phyloP scores from a whole-genome alignment of 2,113 vertebrate genomes.

The Corythornis cristatus region DNA sequence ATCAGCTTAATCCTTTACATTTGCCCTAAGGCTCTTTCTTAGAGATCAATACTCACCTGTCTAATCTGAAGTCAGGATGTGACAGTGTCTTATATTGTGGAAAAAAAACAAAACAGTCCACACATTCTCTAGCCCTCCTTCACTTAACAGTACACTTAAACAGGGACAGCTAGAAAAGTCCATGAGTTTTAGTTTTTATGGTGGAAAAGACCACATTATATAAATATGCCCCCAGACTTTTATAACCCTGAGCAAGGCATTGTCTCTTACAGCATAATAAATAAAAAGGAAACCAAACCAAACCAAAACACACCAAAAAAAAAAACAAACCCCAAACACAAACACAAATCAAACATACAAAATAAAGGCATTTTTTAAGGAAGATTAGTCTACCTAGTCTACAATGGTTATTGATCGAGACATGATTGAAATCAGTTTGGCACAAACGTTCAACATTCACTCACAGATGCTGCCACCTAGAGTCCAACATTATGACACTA shows the following conservation, averaged over 20 bases:
- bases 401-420: background rate
- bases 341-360: too few species aligned
- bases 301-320: background rate
- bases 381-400: background rate
- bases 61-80: background rate
- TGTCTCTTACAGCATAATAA: background rate
- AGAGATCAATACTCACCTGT: background rate
- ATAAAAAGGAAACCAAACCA: background rate
- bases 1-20: background rate
- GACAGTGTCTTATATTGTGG: background rate
- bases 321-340: too few species aligned
- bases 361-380: background rate
- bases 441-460: slow-evolving; percentile 3
- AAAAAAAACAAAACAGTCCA: background rate
- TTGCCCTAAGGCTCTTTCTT: background rate
- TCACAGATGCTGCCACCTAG: slow-evolving; percentile 74
- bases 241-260: background rate
- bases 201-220: background rate
- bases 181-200: background rate
- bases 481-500: background rate
- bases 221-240: background rate
- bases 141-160: background rate
- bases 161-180: background rate
- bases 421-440: background rate
- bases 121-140: background rate